Percentiles rank a stretch among this genome's conserved stretches.
These are phyloP conservation scores for Temnopleurus reevesii DNA, from an alignment of 53 echinoderm and acorn worm species.

Conservation along the genomic window DNA sequence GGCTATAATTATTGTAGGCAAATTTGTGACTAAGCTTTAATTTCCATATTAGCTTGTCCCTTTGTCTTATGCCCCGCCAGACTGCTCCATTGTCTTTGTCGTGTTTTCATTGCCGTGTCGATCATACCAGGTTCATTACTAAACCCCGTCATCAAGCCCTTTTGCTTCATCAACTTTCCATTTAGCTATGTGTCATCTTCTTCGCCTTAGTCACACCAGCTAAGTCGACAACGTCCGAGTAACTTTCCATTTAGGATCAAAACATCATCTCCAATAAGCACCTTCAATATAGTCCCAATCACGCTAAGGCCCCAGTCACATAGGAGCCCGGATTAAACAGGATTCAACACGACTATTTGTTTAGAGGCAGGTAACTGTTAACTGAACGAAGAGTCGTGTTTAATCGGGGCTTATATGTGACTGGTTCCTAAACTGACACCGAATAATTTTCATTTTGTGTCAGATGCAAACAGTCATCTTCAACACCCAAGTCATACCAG, in stretches of 20 bases:
- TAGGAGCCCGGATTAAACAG: not conserved
- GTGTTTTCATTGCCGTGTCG: not conserved
- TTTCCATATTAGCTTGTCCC: too few relatives aligned
- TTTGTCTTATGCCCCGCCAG: too few relatives aligned
- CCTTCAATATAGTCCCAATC: not conserved
- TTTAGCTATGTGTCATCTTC: constrained; percentile 24
- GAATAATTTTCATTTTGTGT: too few relatives aligned
- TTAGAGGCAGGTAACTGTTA: not conserved
- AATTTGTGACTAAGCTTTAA: too few relatives aligned
- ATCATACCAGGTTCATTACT: constrained; percentile 1
- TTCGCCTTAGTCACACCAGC: not conserved
- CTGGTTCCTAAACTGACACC: too few relatives aligned
- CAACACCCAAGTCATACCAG: not conserved
- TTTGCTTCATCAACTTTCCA: constrained; percentile 41
- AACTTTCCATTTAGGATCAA: too few relatives aligned
- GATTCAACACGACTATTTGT: not conserved
- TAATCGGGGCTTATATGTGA: too few relatives aligned
- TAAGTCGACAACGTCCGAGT: not conserved
- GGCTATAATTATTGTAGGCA: too few relatives aligned
- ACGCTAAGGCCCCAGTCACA: not conserved
- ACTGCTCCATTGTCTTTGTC: constrained; percentile 9
- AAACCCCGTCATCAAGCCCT: not conserved
- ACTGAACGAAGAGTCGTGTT: too few relatives aligned
- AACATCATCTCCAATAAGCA: too few relatives aligned
- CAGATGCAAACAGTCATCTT: not conserved